These are phyloP conservation scores for Bombyx mandarina DNA, from an alignment of 1,140 invertebrate species.

Conservation along the genomic window DNA sequence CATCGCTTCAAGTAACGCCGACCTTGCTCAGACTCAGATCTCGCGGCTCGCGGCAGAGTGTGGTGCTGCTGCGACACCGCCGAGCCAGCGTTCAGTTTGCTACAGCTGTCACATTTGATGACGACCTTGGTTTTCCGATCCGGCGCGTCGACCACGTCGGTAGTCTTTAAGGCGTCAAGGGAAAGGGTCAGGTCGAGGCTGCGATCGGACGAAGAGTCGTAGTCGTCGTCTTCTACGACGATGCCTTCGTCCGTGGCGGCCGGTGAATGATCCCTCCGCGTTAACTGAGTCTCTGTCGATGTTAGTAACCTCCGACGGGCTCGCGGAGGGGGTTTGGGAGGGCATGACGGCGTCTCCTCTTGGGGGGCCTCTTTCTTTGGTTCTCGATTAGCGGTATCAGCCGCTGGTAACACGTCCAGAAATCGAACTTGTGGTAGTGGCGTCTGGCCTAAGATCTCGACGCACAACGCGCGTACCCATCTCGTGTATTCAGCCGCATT, in stretches of 20 bases:
- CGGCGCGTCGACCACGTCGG: slow-evolving; percentile 50
- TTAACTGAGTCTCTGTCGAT: slow-evolving; percentile 47
- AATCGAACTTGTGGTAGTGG: slow-evolving; percentile 60
- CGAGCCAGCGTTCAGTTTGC: slow-evolving; percentile 43
- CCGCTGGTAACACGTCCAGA: slow-evolving; percentile 54
- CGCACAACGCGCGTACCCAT: slow-evolving; percentile 61
- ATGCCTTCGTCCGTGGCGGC: slow-evolving; percentile 65
- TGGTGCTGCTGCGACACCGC: slow-evolving; percentile 47
- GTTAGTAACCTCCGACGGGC: slow-evolving; percentile 51
- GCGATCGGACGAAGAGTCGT: slow-evolving; percentile 67
- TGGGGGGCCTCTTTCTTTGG: slow-evolving; percentile 44
- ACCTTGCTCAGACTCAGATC: slow-evolving; percentile 48
- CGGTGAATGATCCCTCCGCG: slow-evolving; percentile 46
- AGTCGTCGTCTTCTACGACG: slow-evolving; percentile 68
- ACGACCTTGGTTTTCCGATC: slow-evolving; percentile 48
- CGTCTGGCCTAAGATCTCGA: slow-evolving; percentile 62
- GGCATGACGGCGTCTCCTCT: slow-evolving; percentile 37
- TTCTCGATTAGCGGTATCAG: slow-evolving; percentile 44
- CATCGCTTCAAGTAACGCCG: slow-evolving; percentile 59
- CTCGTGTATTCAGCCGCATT: slow-evolving; percentile 61
- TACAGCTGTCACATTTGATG: slow-evolving; percentile 61
- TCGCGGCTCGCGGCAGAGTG: slow-evolving; percentile 50
- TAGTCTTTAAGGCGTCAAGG: slow-evolving; percentile 53
- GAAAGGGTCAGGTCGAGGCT: slow-evolving; percentile 60
- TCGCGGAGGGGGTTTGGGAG: slow-evolving; percentile 54